Base-by-base conservation (phyloP, 2,888 invertebrate species). In the Eilema sororculum region DNA sequence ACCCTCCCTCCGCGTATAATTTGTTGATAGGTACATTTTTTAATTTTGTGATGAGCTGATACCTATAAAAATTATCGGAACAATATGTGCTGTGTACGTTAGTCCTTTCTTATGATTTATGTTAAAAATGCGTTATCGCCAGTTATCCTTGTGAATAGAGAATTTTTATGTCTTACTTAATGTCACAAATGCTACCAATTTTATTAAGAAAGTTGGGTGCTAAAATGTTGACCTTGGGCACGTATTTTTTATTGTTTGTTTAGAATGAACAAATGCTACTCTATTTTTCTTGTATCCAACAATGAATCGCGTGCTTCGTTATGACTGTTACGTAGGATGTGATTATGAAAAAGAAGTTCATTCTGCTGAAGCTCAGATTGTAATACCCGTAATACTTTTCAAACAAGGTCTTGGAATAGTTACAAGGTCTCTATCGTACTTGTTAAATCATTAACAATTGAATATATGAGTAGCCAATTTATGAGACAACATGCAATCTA, bases 111-210 rank as follows among this genome's bases (percentile, higher is more conserved):
- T 66, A 64, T 78, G 69, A 81, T 79, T 81, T 75, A 78, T 62
- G 68, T 63, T 70, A 57, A 59, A 24, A 65, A 24, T 67, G 24
- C 74, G 71, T 73, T 33, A 56, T 71, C 30, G 25, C 30, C n/a
- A 30, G 28, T 67, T 69, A 73, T 78, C 59, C n/a, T 68, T 69
- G n/a, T n/a, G 58, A 41, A 62, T 22, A 68, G 8, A 52, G 70
- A 68, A 71, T 78, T 75, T 80, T 78, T 71, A 80, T 71, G 73
- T 69, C 77, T 77, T 58, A 75, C 74, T 75, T 76, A 74, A 64
- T 67, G 63, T 70, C 61, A 67, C 5, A 73, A 71, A 24, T 22
- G 59, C 10, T 68, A 58, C 22, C 10, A 67, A 61, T 20, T 68
- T 72, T 63, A 37, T 46, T 63, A 46, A 56, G 0, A 63, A 69